A percentile compares a stretch with the other conserved stretches of the same genome.
Conservation (phyloP, 2,113 vertebrate species). For the Cavia porcellus region DNA sequence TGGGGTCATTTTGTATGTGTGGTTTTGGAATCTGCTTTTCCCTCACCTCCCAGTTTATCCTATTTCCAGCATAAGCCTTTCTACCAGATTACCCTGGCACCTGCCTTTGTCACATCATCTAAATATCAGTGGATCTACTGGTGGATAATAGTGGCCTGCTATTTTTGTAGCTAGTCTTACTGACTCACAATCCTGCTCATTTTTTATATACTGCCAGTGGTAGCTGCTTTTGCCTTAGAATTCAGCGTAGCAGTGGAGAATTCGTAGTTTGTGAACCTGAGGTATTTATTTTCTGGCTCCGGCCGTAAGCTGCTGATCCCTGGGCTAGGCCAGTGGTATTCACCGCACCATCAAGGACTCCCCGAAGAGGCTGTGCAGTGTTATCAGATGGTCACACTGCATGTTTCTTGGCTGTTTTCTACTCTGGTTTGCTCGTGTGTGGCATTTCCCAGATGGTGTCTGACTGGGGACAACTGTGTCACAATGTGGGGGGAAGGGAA, state of each 20-base stretch:
- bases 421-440: background rate
- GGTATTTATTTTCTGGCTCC: background rate
- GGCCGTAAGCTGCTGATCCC: background rate
- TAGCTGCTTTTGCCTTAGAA: background rate
- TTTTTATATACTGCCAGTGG: background rate
- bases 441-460: background rate
- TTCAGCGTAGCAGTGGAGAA: background rate
- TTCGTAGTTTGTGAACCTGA: background rate
- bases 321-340: background rate
- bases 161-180: background rate
- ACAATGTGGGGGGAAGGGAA: background rate
- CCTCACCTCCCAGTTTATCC: background rate
- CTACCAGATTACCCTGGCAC: background rate
- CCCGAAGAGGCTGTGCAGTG: background rate
- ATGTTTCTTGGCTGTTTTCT: background rate
- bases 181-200: background rate
- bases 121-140: background rate
- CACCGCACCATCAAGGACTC: background rate
- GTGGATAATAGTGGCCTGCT: background rate
- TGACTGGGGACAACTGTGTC: background rate
- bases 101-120: background rate
- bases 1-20: background rate
- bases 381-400: background rate
- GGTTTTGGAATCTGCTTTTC: conserved; percentile 15
- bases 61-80: background rate